Base-by-base conservation (phyloP, 2,113 vertebrate species). In the Glaucidium brasilianum region DNA sequence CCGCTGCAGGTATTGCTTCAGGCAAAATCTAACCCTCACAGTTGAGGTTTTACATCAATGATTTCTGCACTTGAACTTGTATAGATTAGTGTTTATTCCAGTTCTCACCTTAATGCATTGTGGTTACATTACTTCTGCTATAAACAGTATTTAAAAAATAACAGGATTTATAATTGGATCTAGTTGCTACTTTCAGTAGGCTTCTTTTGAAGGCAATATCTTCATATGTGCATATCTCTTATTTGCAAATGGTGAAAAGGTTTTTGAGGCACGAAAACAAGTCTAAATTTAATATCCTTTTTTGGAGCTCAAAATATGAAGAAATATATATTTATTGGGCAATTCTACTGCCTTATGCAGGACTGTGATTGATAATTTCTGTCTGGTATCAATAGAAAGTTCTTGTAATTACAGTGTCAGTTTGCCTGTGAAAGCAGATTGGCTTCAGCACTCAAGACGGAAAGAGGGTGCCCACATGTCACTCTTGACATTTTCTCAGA, bases 401-500 rank as follows among this genome's bases (percentile, higher is more conserved):
- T 21, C 41, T 83, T 79, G 32, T 82, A 87, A 89, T 76, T 94
- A 73, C 9, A 73, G 26, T 74, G 41, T 62, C 71, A 92, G 35
- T 77, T 83, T 93, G 63, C 43, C 68, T 90, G 67, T 85, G 92
- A 96, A 80, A 92, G 56, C 35, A 66, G 53, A 49, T 68, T 69
- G 37, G 18, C 32, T 92, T 91, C 77, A 79, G 80, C 32, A 64
- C 30, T 93, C n/a, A 45, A 84, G 83, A 80, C 37, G 79, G 64
- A 87, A 84, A 12, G 32, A 43, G 34, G 26, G 19, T 63, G 68
- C 30, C 45, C 71, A 67, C 5, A 1, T 91, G 88, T 90, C 91
- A 63, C 55, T 95, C 77, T 50, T 80, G 89, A 85, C 81, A 74
- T 92, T 92, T 94, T 91, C 89, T 94, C 91, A 85, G 74, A 94